phyloP scores from a whole-genome alignment of 2,113 vertebrate species.

The Actenoides lindsayi region DNA sequence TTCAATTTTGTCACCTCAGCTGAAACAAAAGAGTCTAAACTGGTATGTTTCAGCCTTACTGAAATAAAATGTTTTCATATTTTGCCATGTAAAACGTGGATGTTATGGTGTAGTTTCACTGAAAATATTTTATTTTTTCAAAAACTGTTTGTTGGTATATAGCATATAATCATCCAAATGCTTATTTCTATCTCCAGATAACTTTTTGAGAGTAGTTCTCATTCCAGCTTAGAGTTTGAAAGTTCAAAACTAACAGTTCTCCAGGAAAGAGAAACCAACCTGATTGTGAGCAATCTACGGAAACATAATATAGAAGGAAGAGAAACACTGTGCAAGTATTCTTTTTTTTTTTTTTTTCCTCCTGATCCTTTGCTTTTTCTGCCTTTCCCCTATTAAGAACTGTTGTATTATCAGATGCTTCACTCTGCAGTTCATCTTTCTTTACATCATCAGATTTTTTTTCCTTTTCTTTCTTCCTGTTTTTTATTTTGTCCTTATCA shows the following conservation, averaged over 20 bases:
- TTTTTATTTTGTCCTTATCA: not conserved
- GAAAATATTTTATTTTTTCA: not conserved
- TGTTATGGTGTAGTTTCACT: not conserved
- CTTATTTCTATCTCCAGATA: not conserved
- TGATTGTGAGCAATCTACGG: not conserved
- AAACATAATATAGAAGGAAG: not conserved
- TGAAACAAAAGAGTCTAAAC: not conserved
- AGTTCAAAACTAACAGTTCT: not conserved
- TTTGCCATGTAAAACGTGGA: not conserved
- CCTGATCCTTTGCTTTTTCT: not conserved
- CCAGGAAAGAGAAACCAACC: not conserved
- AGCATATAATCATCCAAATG: not conserved
- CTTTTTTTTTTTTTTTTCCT: not conserved
- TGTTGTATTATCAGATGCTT: not conserved
- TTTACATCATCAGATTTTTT: not conserved
- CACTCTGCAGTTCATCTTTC: not conserved
- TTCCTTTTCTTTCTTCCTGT: not conserved
- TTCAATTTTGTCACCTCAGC: not conserved
- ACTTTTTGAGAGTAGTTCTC: not conserved
- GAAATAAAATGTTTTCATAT: not conserved
- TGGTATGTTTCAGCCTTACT: not conserved
- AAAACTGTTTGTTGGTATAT: not conserved
- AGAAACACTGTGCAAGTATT: not conserved
- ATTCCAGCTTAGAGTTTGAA: not conserved
- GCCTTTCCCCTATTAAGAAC: not conserved